phyloP scores from a whole-genome alignment of 2,888 invertebrate species.

The Gastrophysa polygoni region DNA sequence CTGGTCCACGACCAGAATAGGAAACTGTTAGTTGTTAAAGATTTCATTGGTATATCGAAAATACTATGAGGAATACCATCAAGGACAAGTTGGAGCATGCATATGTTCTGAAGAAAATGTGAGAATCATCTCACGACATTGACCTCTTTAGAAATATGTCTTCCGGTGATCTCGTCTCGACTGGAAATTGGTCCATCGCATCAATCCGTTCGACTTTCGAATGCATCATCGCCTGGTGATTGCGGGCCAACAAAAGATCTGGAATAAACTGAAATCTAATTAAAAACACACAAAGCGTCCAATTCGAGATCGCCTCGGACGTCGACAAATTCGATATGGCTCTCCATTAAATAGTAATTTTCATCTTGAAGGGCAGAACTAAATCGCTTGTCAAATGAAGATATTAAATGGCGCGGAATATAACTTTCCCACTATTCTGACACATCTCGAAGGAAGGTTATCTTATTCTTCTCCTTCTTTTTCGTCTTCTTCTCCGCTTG shows the following conservation, averaged over 20 bases:
- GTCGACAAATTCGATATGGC: slow-evolving; percentile 24
- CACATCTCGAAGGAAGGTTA: slow-evolving; percentile 3
- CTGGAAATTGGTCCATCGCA: neutral
- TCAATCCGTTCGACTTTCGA: neutral
- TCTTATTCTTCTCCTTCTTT: too few species aligned
- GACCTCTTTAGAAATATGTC: neutral
- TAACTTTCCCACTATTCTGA: slow-evolving; percentile 8
- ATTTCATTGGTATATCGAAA: too few species aligned
- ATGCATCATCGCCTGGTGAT: neutral
- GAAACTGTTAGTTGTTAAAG: too few species aligned
- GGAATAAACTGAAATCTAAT: slow-evolving; percentile 22
- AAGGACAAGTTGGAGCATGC: too few species aligned
- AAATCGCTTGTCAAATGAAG: slow-evolving; percentile 39
- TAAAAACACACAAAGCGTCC: slow-evolving; percentile 25
- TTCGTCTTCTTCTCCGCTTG: too few species aligned
- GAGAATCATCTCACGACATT: too few species aligned
- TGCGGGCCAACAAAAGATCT: slow-evolving; percentile 11
- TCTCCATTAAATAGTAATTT: slow-evolving; percentile 30
- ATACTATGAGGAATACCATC: too few species aligned
- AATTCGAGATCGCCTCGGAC: slow-evolving; percentile 21
- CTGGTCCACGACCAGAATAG: too few species aligned
- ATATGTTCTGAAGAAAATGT: too few species aligned
- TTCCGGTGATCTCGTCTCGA: neutral
- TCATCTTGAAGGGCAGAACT: slow-evolving; percentile 33
- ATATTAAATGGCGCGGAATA: slow-evolving; percentile 32